Evolutionary conservation across 2,797 vertebrate species (phyloP).

Genomic region (Loriculus beryllinus): DNA sequence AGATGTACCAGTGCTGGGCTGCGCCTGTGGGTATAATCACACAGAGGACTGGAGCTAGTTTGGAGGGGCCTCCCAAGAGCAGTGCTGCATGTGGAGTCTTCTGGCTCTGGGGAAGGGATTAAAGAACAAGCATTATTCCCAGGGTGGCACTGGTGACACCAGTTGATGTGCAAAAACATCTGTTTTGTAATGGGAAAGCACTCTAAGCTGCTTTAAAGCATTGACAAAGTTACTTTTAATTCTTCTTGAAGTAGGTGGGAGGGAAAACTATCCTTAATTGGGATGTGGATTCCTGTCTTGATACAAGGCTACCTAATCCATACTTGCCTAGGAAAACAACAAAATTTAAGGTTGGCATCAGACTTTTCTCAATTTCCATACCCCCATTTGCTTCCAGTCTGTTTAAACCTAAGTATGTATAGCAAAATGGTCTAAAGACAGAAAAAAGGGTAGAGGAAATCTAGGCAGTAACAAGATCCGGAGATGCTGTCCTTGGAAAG

Average conservation of each 20-base stretch:
- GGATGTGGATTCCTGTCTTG: not conserved
- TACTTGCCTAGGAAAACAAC: not conserved
- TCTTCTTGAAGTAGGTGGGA: not conserved
- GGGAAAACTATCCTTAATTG: not conserved
- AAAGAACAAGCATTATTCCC: slow-evolving; percentile 9
- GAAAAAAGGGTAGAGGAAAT: not conserved
- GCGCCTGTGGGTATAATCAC: not conserved
- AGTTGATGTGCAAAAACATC: slow-evolving; percentile 16
- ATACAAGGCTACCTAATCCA: not conserved
- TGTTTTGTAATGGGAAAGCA: not conserved
- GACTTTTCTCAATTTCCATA: not conserved
- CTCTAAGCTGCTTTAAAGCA: slow-evolving; percentile 17
- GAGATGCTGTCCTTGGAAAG: not conserved
- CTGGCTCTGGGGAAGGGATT: not conserved
- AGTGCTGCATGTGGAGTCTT: not conserved
- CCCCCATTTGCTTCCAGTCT: not conserved
- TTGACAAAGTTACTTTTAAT: slow-evolving; percentile 39
- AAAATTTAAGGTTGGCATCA: not conserved
- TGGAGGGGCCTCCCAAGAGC: not conserved
- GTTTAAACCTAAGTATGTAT: not conserved
- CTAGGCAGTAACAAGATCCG: not conserved
- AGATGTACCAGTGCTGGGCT: not conserved
- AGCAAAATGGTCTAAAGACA: not conserved
- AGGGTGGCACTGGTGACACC: not conserved
- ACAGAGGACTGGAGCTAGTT: not conserved